phyloP scores from a whole-genome alignment of 2,797 vertebrate species.

The Gobio occitaniae region DNA sequence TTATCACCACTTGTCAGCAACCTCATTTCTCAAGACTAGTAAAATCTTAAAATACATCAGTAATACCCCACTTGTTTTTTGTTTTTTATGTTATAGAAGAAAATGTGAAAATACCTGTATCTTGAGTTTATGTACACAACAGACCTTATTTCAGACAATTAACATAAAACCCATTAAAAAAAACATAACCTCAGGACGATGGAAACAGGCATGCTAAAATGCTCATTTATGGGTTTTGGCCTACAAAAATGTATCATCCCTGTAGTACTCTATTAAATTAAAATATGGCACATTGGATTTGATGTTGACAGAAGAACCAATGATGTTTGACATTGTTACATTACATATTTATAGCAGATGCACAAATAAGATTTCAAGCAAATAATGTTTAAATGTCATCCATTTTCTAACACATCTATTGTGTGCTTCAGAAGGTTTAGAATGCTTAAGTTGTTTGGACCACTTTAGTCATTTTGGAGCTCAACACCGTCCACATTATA shows the following conservation, averaged over 20 bases:
- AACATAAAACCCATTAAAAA: neutral
- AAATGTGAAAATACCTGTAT: neutral
- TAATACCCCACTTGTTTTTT: neutral
- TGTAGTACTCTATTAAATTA: neutral
- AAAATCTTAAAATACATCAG: too few species aligned
- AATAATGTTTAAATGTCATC: too few species aligned
- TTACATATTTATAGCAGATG: too few species aligned
- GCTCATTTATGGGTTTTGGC: too few species aligned
- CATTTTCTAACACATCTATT: too few species aligned
- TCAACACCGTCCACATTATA: neutral
- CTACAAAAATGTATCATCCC: too few species aligned
- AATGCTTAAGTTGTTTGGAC: neutral
- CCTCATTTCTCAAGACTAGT: too few species aligned
- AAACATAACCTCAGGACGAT: too few species aligned
- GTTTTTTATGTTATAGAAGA: neutral
- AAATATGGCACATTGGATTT: neutral
- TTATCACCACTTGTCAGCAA: neutral
- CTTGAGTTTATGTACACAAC: neutral
- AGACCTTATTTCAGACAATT: neutral
- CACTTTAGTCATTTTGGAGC: neutral
- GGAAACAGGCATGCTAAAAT: too few species aligned
- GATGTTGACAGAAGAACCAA: neutral
- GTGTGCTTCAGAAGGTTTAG: neutral
- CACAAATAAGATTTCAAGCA: too few species aligned
- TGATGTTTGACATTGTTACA: too few species aligned